These are phyloP conservation scores for Ormyrus pomaceus DNA, from an alignment of 2,888 invertebrate species.

Conservation along the genomic window DNA sequence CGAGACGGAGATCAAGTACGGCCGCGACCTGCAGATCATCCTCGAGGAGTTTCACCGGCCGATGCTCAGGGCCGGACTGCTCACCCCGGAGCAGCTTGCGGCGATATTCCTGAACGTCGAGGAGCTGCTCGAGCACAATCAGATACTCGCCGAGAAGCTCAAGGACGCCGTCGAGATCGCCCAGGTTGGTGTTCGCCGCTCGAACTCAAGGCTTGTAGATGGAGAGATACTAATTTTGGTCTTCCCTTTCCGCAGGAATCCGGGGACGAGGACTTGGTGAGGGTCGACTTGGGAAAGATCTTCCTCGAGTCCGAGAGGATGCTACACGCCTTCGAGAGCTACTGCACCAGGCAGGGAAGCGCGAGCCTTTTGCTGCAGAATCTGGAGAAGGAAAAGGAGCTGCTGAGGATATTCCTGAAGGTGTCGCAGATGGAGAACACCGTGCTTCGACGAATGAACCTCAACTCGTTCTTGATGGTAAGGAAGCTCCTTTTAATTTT, in stretches of 20 bases:
- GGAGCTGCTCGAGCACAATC: constrained; percentile 92
- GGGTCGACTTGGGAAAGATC: constrained; percentile 93
- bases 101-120: constrained; percentile 96
- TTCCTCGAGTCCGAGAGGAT: constrained; percentile 94
- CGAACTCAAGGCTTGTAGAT: neutral
- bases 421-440: constrained; percentile 98
- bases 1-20: constrained; percentile 97
- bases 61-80: constrained; percentile 93
- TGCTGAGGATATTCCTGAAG: constrained; percentile 93
- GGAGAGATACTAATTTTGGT: no score
- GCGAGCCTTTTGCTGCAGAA: constrained; percentile 92
- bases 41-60: constrained; percentile 95
- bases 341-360: constrained; percentile 94
- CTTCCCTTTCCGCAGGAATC: constrained; percentile 64
- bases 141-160: constrained; percentile 89
- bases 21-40: constrained; percentile 93
- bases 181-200: constrained; percentile 63
- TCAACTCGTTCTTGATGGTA: constrained; percentile 98
- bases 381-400: constrained; percentile 95
- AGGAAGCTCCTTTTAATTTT: constrained; percentile 61
- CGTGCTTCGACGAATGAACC: constrained; percentile 93
- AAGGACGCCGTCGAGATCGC: constrained; percentile 92
- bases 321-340: constrained; percentile 96
- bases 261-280: constrained; percentile 85
- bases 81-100: constrained; percentile 93